A percentile compares a stretch with the other conserved stretches of the same genome.
Evolutionary conservation across 1,140 invertebrate species (phyloP).

Genomic region (Drosophila micromelanica): DNA sequence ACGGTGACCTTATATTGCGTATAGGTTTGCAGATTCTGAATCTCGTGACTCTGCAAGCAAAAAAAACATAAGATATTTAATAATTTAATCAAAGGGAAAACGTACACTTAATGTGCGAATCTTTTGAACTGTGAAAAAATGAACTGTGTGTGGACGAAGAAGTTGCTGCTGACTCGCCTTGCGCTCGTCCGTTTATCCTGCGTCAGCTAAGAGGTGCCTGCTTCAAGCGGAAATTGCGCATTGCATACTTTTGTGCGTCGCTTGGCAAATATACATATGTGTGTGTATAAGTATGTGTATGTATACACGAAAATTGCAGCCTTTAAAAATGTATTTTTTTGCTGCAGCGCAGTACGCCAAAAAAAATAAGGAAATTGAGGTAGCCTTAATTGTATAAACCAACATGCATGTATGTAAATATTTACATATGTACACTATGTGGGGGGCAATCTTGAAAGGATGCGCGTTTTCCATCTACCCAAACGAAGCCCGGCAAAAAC

Average conservation of each 20-base stretch:
- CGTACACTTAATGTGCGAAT: neutral
- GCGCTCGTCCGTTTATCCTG: neutral
- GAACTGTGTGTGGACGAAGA: neutral
- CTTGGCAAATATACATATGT: slow-evolving; percentile 67
- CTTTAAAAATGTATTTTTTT: slow-evolving; percentile 66
- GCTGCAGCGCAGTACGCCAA: slow-evolving; percentile 43
- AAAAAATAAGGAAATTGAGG: slow-evolving; percentile 62
- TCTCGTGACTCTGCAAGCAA: slow-evolving; percentile 88
- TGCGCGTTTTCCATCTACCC: neutral
- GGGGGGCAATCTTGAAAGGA: slow-evolving; percentile 31
- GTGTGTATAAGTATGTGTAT: neutral
- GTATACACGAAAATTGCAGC: slow-evolving; percentile 64
- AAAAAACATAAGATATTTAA: slow-evolving; percentile 60
- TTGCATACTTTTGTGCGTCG: slow-evolving; percentile 72
- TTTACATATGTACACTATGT: neutral
- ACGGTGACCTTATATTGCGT: slow-evolving; percentile 91
- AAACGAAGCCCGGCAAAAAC: slow-evolving; percentile 29
- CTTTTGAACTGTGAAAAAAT: too few species aligned
- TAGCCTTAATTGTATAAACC: slow-evolving; percentile 52
- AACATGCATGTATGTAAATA: slow-evolving; percentile 1
- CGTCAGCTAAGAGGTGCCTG: neutral
- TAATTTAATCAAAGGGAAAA: slow-evolving; percentile 20
- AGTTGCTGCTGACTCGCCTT: neutral
- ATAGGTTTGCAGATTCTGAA: slow-evolving; percentile 89
- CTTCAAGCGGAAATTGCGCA: slow-evolving; percentile 74